Conservation (phyloP, 2,888 invertebrate species). For the Sesamia inferens region DNA sequence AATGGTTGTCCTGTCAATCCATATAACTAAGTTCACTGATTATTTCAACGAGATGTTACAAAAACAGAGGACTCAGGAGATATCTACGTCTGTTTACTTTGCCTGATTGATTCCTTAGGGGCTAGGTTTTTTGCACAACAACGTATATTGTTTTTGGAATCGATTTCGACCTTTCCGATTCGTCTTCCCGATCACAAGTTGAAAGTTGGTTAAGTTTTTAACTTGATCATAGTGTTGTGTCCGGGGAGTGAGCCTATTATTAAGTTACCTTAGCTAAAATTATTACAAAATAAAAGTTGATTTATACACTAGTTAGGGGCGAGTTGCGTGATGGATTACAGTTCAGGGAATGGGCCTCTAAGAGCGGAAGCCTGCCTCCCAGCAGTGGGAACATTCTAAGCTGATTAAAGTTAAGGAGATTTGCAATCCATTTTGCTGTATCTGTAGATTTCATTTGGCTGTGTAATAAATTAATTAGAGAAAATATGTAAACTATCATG, state of each 20-base stretch:
- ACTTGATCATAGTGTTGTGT: not conserved
- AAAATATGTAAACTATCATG: not conserved
- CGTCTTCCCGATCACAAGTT: slow-evolving; percentile 6
- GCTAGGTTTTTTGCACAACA: slow-evolving; percentile 47
- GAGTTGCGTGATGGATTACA: too few relatives aligned
- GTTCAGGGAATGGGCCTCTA: too few relatives aligned
- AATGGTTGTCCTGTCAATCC: slow-evolving; percentile 32
- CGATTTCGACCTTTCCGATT: slow-evolving; percentile 32
- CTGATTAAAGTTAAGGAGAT: not conserved
- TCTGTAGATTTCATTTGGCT: not conserved
- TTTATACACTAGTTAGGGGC: not conserved
- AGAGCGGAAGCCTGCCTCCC: too few relatives aligned
- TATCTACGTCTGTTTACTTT: slow-evolving; percentile 57
- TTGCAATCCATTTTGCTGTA: not conserved
- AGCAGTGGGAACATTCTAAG: too few relatives aligned
- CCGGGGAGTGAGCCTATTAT: not conserved
- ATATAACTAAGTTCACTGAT: slow-evolving; percentile 53
- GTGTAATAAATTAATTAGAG: not conserved
- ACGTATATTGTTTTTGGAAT: slow-evolving; percentile 48
- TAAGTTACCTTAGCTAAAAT: not conserved
- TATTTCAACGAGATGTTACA: slow-evolving; percentile 53
- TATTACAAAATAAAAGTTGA: not conserved
- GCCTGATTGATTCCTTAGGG: slow-evolving; percentile 56
- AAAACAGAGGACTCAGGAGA: slow-evolving; percentile 53
- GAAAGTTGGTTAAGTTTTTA: not conserved